Conservation (phyloP, 2,888 invertebrate genomes). For the Drosophila prolongata region DNA sequence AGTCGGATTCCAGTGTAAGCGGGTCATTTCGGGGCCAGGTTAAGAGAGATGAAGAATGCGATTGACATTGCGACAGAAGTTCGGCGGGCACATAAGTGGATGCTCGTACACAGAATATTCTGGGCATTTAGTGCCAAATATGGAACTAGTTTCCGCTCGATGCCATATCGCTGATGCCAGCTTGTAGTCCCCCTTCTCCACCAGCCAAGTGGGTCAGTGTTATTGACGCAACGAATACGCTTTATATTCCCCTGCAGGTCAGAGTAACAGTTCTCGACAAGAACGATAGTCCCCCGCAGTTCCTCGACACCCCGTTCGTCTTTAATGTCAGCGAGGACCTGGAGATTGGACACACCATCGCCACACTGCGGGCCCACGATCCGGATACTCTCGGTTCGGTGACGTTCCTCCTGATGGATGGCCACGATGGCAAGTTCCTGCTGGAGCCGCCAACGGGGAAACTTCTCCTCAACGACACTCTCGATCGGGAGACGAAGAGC, state of each 20-base stretch:
- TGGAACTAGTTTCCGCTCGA: constrained; percentile 37
- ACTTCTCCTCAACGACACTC: constrained; percentile 90
- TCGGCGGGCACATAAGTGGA: constrained; percentile 17
- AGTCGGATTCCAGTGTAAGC: constrained; percentile 25
- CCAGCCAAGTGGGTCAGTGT: constrained; percentile 25
- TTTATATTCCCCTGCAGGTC: constrained; percentile 88
- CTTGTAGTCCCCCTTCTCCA: not conserved
- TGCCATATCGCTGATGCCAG: constrained; percentile 13
- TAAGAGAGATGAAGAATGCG: constrained; percentile 40
- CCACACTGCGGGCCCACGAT: constrained; percentile 91
- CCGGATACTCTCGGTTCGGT: constrained; percentile 93
- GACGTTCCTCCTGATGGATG: constrained; percentile 89
- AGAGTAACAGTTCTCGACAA: constrained; percentile 93
- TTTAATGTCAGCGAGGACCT: constrained; percentile 94
- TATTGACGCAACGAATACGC: constrained; percentile 30
- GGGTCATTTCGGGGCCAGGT: constrained; percentile 31
- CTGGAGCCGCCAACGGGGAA: constrained; percentile 90
- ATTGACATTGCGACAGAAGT: constrained; percentile 44
- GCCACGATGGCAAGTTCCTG: constrained; percentile 88
- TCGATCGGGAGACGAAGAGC: constrained; percentile 93
- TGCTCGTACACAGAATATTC: constrained; percentile 13
- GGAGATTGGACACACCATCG: constrained; percentile 91
- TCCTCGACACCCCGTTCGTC: constrained; percentile 89
- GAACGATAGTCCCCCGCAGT: constrained; percentile 97
- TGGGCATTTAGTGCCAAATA: constrained; percentile 42